Conservation (phyloP, 2,888 invertebrate genomes). For the Limulus polyphemus region DNA sequence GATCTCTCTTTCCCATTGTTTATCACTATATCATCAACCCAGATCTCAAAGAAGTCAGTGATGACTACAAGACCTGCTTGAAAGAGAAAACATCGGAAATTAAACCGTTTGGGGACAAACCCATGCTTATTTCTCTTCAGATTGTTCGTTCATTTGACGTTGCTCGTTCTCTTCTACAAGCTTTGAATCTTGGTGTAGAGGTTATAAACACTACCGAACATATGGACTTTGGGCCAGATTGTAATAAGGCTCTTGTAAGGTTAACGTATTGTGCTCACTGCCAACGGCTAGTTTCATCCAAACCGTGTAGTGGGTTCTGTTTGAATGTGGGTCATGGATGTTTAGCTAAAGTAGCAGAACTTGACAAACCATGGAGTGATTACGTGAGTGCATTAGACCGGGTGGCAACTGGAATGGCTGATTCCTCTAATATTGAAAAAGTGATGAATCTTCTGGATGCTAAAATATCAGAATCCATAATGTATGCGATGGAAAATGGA, state of each 20-base stretch:
- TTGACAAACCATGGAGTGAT: constrained; percentile 78
- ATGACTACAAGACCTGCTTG: constrained; percentile 67
- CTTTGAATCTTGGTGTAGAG: constrained; percentile 60
- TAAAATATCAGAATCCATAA: constrained; percentile 77
- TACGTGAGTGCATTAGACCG: constrained; percentile 72
- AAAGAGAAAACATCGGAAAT: constrained; percentile 59
- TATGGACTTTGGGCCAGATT: constrained; percentile 45
- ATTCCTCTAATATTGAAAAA: constrained; percentile 53
- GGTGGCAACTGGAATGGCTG: constrained; percentile 41
- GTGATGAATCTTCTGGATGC: constrained; percentile 66
- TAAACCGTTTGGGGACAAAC: constrained; percentile 68
- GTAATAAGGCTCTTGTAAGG: constrained; percentile 54
- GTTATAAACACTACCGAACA: constrained; percentile 38
- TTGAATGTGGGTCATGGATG: constrained; percentile 77
- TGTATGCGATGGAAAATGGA: constrained; percentile 76
- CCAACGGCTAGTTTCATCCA: constrained; percentile 49
- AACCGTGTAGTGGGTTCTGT: constrained; percentile 76
- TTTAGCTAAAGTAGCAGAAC: constrained; percentile 52
- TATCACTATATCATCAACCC: constrained; percentile 45
- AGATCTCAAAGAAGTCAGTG: constrained; percentile 51
- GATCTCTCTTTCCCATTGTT: constrained; percentile 64
- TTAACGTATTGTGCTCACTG: constrained; percentile 50
- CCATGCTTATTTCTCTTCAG: constrained; percentile 53
- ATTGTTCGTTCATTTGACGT: constrained; percentile 66
- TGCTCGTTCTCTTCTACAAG: constrained; percentile 66